Percentiles rank a stretch among this genome's conserved stretches.
Conservation (phyloP, 2,888 invertebrate genomes). For the Leptopterna dolabrata region DNA sequence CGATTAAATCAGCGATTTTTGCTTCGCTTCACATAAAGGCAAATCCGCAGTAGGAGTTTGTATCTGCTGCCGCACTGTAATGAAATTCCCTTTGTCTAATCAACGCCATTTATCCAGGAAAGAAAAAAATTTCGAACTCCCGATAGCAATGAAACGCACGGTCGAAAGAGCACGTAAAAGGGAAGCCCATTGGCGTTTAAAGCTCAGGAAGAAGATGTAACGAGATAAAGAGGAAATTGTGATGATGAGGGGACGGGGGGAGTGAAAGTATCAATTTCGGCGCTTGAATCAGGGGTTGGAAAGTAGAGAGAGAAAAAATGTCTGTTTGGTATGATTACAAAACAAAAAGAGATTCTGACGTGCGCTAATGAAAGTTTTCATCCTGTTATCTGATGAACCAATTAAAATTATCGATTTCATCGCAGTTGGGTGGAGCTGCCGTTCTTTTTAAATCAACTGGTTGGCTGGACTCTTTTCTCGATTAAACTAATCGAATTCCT, state of each 20-base stretch:
- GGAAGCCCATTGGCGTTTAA: background rate
- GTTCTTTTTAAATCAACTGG: background rate
- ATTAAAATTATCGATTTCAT: background rate
- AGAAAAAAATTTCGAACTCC: background rate
- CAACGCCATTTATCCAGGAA: background rate
- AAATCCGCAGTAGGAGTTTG: background rate
- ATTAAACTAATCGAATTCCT: too few species aligned
- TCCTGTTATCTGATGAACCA: background rate
- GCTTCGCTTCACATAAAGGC: background rate
- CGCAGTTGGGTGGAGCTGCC: background rate
- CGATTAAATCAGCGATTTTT: background rate
- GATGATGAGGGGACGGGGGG: background rate
- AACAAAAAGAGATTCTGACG: background rate
- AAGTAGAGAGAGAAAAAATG: background rate
- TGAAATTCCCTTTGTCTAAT: slow-evolving; percentile 10
- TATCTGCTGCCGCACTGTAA: background rate
- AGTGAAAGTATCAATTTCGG: background rate
- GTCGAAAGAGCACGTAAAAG: background rate
- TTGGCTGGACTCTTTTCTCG: background rate
- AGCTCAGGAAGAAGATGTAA: background rate
- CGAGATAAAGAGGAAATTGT: background rate
- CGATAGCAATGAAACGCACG: background rate
- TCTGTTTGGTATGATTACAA: background rate
- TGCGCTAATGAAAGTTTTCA: background rate
- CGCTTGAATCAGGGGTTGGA: background rate